phyloP scores from a whole-genome alignment of 1,140 invertebrate genomes.

The Hylaeus volcanicus region DNA sequence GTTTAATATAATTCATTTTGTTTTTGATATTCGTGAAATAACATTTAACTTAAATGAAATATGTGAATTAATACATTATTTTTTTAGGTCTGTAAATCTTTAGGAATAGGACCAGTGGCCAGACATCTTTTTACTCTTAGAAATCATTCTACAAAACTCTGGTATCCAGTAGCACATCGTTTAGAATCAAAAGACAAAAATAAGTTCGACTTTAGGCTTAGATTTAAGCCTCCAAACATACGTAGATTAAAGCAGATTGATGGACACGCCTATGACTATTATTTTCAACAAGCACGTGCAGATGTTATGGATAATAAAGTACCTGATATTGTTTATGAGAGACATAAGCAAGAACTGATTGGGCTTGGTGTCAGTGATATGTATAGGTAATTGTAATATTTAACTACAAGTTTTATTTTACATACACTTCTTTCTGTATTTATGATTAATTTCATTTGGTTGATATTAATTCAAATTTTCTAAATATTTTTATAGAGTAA shows the following conservation, averaged over 20 bases:
- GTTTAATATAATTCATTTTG: conserved; percentile 26
- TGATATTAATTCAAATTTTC: background rate
- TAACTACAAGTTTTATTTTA: conserved; percentile 7
- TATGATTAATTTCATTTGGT: conserved; percentile 1
- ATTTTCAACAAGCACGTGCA: conserved; percentile 90
- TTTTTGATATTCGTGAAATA: background rate
- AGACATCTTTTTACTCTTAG: conserved; percentile 88
- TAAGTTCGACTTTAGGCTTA: conserved; percentile 87
- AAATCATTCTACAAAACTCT: conserved; percentile 83
- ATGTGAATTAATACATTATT: conserved; percentile 29
- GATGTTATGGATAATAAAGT: conserved; percentile 91
- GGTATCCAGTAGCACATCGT: conserved; percentile 82
- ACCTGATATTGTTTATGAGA: conserved; percentile 87
- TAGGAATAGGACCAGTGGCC: conserved; percentile 87
- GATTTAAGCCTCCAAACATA: conserved; percentile 87
- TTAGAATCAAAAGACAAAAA: conserved; percentile 80
- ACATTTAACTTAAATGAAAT: background rate
- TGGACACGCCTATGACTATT: conserved; percentile 89
- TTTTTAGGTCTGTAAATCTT: conserved; percentile 83
- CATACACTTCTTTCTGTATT: background rate
- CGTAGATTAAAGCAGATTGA: conserved; percentile 86
- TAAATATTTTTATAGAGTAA: conserved; percentile 81
- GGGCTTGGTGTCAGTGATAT: conserved; percentile 93
- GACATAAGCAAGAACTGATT: conserved; percentile 87
- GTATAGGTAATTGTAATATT: conserved; percentile 81